Percentiles rank a stretch among this genome's conserved stretches.
Evolutionary conservation across 2,797 vertebrate species (phyloP).

Genomic region (Diglossa cyanea): DNA sequence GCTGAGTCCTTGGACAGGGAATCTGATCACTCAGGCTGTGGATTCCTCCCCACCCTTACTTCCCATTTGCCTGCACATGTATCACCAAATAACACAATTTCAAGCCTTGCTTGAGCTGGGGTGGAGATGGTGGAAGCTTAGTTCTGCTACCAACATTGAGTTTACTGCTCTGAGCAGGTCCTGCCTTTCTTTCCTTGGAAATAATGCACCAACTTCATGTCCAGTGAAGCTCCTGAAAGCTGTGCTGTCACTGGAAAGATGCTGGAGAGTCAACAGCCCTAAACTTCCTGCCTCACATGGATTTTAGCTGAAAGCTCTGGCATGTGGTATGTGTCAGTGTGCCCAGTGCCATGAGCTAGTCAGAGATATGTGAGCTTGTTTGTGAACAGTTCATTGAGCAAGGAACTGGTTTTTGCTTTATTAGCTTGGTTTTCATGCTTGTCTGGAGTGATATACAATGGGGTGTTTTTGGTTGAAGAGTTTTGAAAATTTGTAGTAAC

Average conservation of each 20-base stretch:
- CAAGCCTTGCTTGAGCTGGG: background rate
- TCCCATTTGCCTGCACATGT: background rate
- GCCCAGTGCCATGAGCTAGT: background rate
- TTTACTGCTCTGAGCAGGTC: background rate
- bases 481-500: background rate
- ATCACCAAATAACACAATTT: background rate
- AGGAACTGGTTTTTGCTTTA: background rate
- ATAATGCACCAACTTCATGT: background rate
- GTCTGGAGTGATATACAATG: background rate
- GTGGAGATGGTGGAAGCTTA: background rate
- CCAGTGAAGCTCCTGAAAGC: background rate
- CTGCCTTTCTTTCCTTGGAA: background rate
- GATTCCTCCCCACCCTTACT: background rate
- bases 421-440: constrained; percentile 15
- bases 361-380: background rate
- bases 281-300: background rate
- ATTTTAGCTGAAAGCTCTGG: background rate
- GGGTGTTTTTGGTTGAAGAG: background rate
- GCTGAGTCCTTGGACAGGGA: background rate
- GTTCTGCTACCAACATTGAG: background rate
- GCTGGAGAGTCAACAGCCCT: background rate
- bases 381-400: background rate
- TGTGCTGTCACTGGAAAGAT: background rate
- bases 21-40: background rate
- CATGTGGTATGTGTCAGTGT: background rate